Conservation (phyloP, 2,797 vertebrate species). For the Onychomys arenicola region DNA sequence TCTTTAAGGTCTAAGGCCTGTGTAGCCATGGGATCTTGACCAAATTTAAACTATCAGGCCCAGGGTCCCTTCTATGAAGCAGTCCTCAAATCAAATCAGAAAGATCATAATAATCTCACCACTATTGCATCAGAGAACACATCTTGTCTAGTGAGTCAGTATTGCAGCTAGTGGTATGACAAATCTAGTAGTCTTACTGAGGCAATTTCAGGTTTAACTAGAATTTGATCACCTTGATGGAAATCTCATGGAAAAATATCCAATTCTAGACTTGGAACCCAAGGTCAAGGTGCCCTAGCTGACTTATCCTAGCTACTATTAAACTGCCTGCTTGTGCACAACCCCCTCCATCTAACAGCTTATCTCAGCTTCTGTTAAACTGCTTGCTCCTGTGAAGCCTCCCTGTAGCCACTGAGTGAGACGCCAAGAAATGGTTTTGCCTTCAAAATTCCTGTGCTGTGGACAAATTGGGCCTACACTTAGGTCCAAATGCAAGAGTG, state of each 20-base stretch:
- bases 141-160: not conserved
- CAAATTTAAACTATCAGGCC: not conserved
- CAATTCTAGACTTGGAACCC: not conserved
- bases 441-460: not conserved
- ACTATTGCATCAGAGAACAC: not conserved
- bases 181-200: not conserved
- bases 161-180: not conserved
- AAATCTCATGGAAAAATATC: not conserved
- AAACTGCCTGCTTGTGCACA: not conserved
- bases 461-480: not conserved
- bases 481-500: not conserved
- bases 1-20: not conserved
- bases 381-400: not conserved
- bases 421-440: not conserved
- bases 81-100: not conserved
- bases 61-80: not conserved
- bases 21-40: not conserved
- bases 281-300: not conserved
- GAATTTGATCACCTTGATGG: not conserved
- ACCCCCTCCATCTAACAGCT: not conserved
- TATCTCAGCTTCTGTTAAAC: not conserved
- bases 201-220: no score
- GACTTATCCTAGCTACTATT: not conserved
- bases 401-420: not conserved
- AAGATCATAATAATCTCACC: no score